Conservation (phyloP, 2,888 invertebrate genomes). For the Drosophila aldrichi region DNA sequence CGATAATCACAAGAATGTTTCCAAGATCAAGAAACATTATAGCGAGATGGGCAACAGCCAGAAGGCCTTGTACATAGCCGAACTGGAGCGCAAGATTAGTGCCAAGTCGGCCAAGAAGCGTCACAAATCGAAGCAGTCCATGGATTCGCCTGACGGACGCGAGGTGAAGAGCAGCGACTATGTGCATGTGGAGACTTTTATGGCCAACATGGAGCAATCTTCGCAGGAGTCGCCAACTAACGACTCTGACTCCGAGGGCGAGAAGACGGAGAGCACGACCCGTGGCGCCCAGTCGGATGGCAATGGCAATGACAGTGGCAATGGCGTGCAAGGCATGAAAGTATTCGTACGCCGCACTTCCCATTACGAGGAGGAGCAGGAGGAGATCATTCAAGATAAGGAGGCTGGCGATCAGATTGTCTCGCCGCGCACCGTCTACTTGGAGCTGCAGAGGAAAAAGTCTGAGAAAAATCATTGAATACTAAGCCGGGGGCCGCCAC, state of each 20-base stretch:
- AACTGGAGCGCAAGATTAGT: conserved; percentile 52
- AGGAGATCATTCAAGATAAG: conserved; percentile 16
- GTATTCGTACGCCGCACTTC: conserved; percentile 54
- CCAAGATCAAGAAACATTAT: conserved; percentile 34
- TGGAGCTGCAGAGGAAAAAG: conserved; percentile 39
- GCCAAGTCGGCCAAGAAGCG: conserved; percentile 46
- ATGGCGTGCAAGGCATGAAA: conserved; percentile 35
- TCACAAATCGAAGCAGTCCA: conserved; percentile 33
- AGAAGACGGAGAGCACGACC: conserved; percentile 22
- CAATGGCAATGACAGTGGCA: conserved; percentile 7
- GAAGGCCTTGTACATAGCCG: conserved; percentile 51
- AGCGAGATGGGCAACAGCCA: conserved; percentile 32
- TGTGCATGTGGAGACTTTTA: conserved; percentile 47
- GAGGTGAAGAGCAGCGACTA: conserved; percentile 7
- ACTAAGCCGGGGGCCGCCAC: background rate
- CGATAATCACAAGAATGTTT: conserved; percentile 25
- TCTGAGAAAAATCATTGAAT: conserved; percentile 38
- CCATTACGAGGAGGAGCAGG: conserved; percentile 11
- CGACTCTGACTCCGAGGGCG: conserved; percentile 46
- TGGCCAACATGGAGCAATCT: conserved; percentile 39
- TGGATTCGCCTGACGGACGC: background rate
- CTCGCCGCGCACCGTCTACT: conserved; percentile 54
- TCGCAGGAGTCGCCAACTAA: conserved; percentile 20
- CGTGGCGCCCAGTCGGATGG: conserved; percentile 12
- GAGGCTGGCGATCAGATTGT: conserved; percentile 19